Evolutionary conservation across 2,113 vertebrate species (phyloP), one percentile per base, ranked within the genome.

Genomic region (Erpornis zantholeuca): DNA sequence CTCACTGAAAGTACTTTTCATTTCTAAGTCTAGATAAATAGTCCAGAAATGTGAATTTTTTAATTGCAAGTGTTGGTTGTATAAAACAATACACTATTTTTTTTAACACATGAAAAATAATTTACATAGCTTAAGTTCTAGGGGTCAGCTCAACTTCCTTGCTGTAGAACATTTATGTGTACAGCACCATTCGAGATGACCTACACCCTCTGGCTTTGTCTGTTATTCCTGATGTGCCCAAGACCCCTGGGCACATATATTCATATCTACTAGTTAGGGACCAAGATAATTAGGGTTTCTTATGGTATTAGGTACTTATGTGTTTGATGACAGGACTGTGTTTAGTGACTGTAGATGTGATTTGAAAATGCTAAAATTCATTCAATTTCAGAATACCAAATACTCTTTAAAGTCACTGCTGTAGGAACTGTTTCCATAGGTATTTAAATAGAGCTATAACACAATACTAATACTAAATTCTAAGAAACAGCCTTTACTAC

Each of bases 51-150:
- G 3, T 2, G 40, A 82, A 15, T 77, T 73, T 81, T 92, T 80
- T 53, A 64, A 2, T 38, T 56, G 6, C 1, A 0, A 59, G 8
- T 42, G 9, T 50, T 75, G 8, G 3, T 13, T 47, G 2, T n/a
- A 59, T 13, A 54, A 87, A 47, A 1, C 3, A 53, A 19, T 53
- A 65, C 4, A 49, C 3, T 17, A 2, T 27, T 56, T 71, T 77
- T 66, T 77, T 64, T 22, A 66, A 15, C 35, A 44, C 28, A 35
- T 36, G 29, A 47, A 38, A 70, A 79, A 13, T 2, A 56, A n/a
- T 14, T 76, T 79, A 10, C 11, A 35, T 15, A 35, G 2, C 4
- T 65, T 63, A 23, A 49, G 8, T 53, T 81, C 50, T 86, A 75
- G 20, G 12, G 6, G 5, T 17, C 31, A 45, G 12, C 57, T 50